phyloP scores from a whole-genome alignment of 2,797 vertebrate species.

The Hirundo rustica region DNA sequence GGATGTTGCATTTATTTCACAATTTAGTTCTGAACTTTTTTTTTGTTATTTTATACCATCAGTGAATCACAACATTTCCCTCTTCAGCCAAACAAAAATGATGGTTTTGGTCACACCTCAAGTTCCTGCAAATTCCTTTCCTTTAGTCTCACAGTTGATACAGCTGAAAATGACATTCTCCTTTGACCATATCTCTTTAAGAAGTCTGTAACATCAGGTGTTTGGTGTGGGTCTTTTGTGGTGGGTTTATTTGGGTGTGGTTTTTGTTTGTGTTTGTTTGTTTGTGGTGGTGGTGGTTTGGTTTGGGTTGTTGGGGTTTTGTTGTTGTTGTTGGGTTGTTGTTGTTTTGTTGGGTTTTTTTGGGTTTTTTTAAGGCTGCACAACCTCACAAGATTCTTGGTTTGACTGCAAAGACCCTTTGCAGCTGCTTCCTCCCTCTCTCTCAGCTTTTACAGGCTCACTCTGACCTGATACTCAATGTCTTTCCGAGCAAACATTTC shows the following conservation, averaged over 20 bases:
- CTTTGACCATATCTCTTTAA: neutral
- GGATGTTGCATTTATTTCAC: neutral
- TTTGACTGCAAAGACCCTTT: neutral
- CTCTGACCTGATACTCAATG: neutral
- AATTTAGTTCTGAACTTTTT: neutral
- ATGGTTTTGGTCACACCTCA: neutral
- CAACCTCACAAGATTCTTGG: neutral
- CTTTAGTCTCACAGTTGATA: neutral
- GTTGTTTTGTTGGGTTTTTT: no score
- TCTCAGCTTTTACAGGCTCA: neutral
- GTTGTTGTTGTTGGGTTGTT: no score
- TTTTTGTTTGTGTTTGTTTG: no score
- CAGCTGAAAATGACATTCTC: neutral
- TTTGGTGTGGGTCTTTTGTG: no score
- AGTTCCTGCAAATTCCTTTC: neutral
- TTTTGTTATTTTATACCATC: neutral
- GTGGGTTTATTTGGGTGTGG: no score
- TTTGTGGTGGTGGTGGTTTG: no score
- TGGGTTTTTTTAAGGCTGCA: neutral
- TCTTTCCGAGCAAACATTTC: neutral
- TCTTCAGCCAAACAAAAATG: neutral
- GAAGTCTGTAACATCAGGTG: neutral
- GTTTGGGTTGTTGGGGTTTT: no score
- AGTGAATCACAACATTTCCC: neutral
- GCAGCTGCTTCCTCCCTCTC: neutral